These are phyloP conservation scores for Prolemur simus DNA, from an alignment of 2,113 vertebrate species.

Conservation along the genomic window DNA sequence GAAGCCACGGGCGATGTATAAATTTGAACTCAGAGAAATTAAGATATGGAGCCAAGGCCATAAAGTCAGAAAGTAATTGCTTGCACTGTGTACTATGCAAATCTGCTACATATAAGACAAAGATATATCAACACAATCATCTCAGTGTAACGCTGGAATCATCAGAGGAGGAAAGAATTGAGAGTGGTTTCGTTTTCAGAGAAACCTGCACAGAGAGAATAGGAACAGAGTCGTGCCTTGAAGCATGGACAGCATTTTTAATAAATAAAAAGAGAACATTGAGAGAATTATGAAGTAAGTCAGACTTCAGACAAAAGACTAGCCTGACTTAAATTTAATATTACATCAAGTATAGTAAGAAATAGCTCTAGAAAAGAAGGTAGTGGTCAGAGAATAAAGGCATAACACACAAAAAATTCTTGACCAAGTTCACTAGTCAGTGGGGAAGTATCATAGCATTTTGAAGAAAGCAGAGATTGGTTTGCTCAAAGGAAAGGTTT, in stretches of 20 bases:
- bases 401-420: background rate
- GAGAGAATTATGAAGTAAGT: background rate
- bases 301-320: background rate
- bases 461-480: background rate
- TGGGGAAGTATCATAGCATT: background rate
- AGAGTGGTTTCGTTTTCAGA: background rate
- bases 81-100: fast-evolving
- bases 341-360: background rate
- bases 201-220: background rate
- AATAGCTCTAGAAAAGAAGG: background rate
- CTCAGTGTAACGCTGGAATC: background rate
- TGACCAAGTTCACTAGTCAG: background rate
- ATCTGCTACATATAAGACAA: background rate
- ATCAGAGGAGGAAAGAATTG: no score
- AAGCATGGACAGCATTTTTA: background rate
- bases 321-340: background rate
- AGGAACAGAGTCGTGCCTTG: background rate
- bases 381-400: background rate
- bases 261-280: background rate
- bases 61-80: background rate
- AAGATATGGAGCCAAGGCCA: background rate
- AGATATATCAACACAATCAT: fast-evolving
- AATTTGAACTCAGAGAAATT: background rate
- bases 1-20: background rate
- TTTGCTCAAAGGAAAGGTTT: background rate